Base-by-base conservation (phyloP, 1,140 invertebrate species). In the Samia ricini region DNA sequence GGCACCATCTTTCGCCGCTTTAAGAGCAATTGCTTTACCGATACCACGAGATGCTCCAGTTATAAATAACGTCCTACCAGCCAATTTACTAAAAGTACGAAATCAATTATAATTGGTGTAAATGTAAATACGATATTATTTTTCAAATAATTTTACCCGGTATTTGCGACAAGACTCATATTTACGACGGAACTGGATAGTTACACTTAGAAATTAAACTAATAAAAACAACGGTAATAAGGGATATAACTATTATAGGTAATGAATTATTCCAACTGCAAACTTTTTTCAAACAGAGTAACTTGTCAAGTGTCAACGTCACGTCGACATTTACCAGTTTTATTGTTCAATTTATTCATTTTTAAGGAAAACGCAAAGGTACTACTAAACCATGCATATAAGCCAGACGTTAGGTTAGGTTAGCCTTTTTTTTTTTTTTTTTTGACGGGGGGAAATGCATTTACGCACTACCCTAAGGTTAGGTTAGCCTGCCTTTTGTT, bases 31-130 rank as follows among this genome's bases (percentile, higher is more conserved):
- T 42, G 95, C 96, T 90, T 99, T 98, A 4, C 99, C 99, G 81
- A 99, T 99, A 51, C 99, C 99, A 71, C 99, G 92, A 64, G 97
- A 99, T 15, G 97, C 98, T 23, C 99, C 99, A 20, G 98, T 98
- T 63, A 99, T 98, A 76, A 99, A 98, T 24, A 99, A 85, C 4
- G 98, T 99, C 52, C 94, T 94, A 12, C 98, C 98, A 64, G 96
- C 95, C 71, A 99, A 92, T 93, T 98, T 98, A 60, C 97, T 97
- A 76, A 59, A 68, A 15, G 50, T 26, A 18, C 23, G 49, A 24
- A 49, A 50, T 24, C 4, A 12, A 26, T 4, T 59, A 18, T 23
- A 19, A 50, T 33, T 33, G 8, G 15, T 26, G 42, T n/a, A n/a
- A n/a, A n/a, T n/a, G n/a, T n/a, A 18, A 26, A 20, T 29, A 42